These are phyloP conservation scores for Rugalucina vietnamica DNA, from an alignment of 2,888 invertebrate genomes.

Conservation along the genomic window DNA sequence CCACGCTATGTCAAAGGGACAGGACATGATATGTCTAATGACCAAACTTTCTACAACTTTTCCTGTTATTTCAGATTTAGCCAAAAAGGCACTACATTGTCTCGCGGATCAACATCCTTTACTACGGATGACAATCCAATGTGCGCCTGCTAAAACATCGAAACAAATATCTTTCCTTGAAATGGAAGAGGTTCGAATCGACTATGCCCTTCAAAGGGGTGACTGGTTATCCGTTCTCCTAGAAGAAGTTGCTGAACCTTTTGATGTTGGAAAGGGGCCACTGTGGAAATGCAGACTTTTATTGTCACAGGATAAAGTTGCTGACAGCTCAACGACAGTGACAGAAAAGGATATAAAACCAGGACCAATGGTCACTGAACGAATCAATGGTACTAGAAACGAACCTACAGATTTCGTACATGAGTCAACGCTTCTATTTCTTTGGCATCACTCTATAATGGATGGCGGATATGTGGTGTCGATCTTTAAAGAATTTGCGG, in stretches of 20 bases:
- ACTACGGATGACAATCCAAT: slow-evolving; percentile 43
- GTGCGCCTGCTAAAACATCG: neutral
- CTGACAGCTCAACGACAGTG: too few species aligned
- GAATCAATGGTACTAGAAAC: too few species aligned
- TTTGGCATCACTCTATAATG: slow-evolving; percentile 53
- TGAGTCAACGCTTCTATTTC: slow-evolving; percentile 50
- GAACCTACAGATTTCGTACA: slow-evolving; percentile 8
- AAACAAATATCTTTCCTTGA: slow-evolving; percentile 29
- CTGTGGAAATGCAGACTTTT: slow-evolving; percentile 49
- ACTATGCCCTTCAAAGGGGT: slow-evolving; percentile 24
- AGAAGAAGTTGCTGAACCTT: slow-evolving; percentile 43
- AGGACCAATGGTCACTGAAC: too few species aligned
- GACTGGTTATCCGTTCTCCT: slow-evolving; percentile 47
- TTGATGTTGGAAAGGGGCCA: slow-evolving; percentile 20
- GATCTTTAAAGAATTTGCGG: slow-evolving; percentile 55
- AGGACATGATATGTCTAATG: slow-evolving; percentile 54
- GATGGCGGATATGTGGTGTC: slow-evolving; percentile 54
- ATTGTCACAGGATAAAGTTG: neutral
- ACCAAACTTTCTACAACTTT: slow-evolving; percentile 41
- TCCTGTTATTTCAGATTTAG: slow-evolving; percentile 24
- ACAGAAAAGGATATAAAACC: too few species aligned
- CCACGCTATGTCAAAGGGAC: slow-evolving; percentile 27
- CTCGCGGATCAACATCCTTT: slow-evolving; percentile 50
- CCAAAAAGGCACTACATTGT: slow-evolving; percentile 25
- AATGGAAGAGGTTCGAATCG: neutral